These are phyloP conservation scores for Tonatia bakeri DNA, from an alignment of 2,113 vertebrate genomes.

Conservation along the genomic window DNA sequence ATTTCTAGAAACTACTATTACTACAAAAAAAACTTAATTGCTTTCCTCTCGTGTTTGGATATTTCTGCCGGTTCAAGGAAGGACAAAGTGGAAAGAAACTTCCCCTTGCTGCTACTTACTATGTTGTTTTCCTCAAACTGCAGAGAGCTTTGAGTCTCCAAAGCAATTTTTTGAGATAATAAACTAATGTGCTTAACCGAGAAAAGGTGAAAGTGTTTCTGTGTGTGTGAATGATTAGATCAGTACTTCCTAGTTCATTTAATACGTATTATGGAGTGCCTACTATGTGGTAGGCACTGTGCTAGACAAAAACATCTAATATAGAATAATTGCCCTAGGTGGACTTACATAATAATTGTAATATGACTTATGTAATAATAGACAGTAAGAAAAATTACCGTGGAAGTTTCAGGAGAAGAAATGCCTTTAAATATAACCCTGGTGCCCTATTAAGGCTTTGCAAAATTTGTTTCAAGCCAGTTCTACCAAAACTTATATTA, in stretches of 20 bases:
- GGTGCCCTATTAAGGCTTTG: neutral
- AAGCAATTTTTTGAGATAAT: slow-evolving; percentile 3
- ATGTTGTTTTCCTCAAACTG: slow-evolving; percentile 8
- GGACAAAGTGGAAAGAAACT: neutral
- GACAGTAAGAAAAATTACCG: neutral
- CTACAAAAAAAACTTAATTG: slow-evolving; percentile 42
- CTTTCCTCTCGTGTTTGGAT: slow-evolving; percentile 25
- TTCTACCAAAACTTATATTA: neutral
- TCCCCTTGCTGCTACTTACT: neutral
- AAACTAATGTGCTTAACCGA: neutral
- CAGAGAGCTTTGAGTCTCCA: neutral
- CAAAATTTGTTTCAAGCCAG: neutral
- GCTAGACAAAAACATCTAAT: neutral
- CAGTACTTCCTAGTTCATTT: neutral
- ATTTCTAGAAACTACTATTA: slow-evolving; percentile 46
- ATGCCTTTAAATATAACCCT: neutral
- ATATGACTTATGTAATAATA: neutral
- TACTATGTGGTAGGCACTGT: neutral
- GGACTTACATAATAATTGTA: neutral
- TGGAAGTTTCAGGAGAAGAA: neutral
- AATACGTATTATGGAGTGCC: neutral
- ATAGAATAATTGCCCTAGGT: neutral
- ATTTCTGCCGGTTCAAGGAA: slow-evolving; percentile 44
- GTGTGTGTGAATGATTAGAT: neutral
- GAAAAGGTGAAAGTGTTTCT: neutral